Evolutionary conservation across 1,140 invertebrate species (phyloP).

Genomic region (Conus ventricosus): DNA sequence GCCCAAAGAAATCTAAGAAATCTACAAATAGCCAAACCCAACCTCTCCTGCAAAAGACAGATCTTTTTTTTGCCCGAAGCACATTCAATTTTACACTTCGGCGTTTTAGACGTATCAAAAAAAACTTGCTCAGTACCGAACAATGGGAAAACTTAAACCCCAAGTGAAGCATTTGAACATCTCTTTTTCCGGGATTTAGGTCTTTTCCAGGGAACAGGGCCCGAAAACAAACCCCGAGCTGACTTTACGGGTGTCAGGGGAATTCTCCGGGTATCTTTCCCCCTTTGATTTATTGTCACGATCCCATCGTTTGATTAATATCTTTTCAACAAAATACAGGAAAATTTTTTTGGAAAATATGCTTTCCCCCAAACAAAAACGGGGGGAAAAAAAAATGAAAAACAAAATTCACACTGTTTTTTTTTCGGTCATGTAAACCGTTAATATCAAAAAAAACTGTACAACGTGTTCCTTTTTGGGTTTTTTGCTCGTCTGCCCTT

Average conservation of each 20-base stretch:
- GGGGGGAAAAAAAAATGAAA: no score
- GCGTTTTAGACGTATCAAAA: not conserved
- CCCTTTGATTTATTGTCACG: slow-evolving; percentile 22
- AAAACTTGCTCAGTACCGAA: not conserved
- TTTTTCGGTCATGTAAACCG: no score
- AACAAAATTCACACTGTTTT: no score
- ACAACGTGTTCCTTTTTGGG: no score
- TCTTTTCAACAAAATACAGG: slow-evolving; percentile 40
- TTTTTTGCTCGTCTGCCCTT: no score
- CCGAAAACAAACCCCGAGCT: slow-evolving; percentile 7
- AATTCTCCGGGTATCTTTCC: slow-evolving; percentile 36
- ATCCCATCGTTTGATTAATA: not conserved
- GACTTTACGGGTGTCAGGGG: not conserved
- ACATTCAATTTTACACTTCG: not conserved
- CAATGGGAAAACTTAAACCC: not conserved
- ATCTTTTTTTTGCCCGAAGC: not conserved
- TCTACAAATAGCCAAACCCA: slow-evolving; percentile 24
- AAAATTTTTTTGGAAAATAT: no score
- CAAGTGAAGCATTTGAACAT: slow-evolving; percentile 14
- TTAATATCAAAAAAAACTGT: no score
- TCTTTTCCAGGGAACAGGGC: slow-evolving; percentile 20
- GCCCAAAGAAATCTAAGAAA: slow-evolving; percentile 3
- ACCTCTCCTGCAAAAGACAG: not conserved
- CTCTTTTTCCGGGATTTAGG: not conserved
- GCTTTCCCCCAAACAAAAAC: no score